These are phyloP conservation scores for Mantis religiosa DNA, from an alignment of 2,888 invertebrate genomes.

Conservation along the genomic window DNA sequence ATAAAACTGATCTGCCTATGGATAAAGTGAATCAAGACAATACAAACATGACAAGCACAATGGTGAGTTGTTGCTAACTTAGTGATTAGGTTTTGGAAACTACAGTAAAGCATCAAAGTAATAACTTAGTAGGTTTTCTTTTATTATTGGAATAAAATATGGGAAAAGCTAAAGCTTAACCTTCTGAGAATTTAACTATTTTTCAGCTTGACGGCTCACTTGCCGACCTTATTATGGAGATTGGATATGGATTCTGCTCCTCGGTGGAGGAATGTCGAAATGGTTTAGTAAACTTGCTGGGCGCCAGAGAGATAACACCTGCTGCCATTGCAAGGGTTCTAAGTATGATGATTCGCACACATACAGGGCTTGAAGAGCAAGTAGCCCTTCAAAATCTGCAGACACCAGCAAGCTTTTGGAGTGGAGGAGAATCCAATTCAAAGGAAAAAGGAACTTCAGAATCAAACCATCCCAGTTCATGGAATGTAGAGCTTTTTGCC, in stretches of 20 bases:
- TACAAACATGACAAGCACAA: slow-evolving; percentile 45
- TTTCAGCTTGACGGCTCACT: slow-evolving; percentile 64
- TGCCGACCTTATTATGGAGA: slow-evolving; percentile 86
- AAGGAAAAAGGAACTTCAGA: slow-evolving; percentile 49
- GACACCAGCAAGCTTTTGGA: slow-evolving; percentile 27
- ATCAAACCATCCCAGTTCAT: slow-evolving; percentile 53
- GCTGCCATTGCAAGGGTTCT: slow-evolving; percentile 80
- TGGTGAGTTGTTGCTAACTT: slow-evolving; percentile 40
- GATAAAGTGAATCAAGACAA: slow-evolving; percentile 45
- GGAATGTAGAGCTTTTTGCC: slow-evolving; percentile 93
- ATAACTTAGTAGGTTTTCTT: neutral
- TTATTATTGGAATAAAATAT: neutral
- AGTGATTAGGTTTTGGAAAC: too few species aligned
- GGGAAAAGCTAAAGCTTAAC: neutral
- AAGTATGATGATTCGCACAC: slow-evolving; percentile 81
- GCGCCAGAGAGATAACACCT: slow-evolving; percentile 76
- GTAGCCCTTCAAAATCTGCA: slow-evolving; percentile 49
- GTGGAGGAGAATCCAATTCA: slow-evolving; percentile 45
- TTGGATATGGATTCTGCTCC: slow-evolving; percentile 85
- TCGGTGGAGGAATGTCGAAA: slow-evolving; percentile 84
- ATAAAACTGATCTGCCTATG: slow-evolving; percentile 46
- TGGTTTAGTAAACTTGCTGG: slow-evolving; percentile 73
- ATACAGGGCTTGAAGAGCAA: slow-evolving; percentile 68
- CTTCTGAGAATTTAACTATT: neutral
- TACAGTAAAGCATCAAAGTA: too few species aligned